Evolutionary conservation across 2,888 invertebrate species (phyloP).

Genomic region (Xylota sylvarum): DNA sequence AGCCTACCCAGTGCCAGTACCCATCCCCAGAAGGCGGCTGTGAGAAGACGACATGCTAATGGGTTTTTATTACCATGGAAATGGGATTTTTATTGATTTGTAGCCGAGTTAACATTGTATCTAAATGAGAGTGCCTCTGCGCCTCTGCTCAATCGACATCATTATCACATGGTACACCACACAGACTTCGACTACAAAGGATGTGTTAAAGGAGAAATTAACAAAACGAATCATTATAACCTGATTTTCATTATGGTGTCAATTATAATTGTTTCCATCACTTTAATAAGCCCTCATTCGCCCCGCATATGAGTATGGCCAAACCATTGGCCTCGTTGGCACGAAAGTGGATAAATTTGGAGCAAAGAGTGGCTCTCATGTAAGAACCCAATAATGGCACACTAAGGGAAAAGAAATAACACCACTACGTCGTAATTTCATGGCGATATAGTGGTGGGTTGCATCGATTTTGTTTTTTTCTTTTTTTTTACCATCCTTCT

Average conservation of each 20-base stretch:
- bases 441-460: constrained; percentile 2
- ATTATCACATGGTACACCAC: constrained; percentile 17
- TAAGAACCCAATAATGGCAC: constrained; percentile 27
- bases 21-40: not conserved
- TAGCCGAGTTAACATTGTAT: constrained; percentile 10
- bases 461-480: constrained; percentile 55
- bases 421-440: constrained; percentile 39
- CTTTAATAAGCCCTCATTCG: constrained; percentile 18
- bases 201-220: constrained; percentile 46
- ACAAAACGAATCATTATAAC: constrained; percentile 51
- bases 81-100: constrained; percentile 66
- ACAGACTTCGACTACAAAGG: constrained; percentile 34
- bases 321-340: constrained; percentile 31
- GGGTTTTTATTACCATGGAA: constrained; percentile 55
- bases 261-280: constrained; percentile 67
- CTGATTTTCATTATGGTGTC: constrained; percentile 64
- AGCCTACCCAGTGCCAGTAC: constrained; percentile 12
- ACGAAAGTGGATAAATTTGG: constrained; percentile 39
- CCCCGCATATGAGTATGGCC: not conserved
- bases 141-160: constrained; percentile 5
- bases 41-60: constrained; percentile 47
- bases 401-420: constrained; percentile 1
- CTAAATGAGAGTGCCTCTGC: constrained; percentile 27
- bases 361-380: constrained; percentile 2
- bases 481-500: not conserved